Base-by-base conservation (phyloP, 2,888 invertebrate genomes). In the Idaea straminata region DNA sequence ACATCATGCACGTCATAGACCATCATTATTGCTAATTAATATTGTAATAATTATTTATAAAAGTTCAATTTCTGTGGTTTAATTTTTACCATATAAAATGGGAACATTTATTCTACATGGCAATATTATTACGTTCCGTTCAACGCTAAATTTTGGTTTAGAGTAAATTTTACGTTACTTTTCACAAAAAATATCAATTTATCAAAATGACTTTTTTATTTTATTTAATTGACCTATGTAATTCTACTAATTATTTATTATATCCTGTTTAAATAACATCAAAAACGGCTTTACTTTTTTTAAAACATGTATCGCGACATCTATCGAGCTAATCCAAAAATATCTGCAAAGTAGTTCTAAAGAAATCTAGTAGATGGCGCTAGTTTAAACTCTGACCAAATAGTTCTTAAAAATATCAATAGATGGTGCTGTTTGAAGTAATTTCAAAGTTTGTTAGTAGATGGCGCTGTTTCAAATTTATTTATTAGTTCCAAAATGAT, bases 401-500 rank as follows among this genome's bases (percentile, higher is more conserved):
- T 6, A 47, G 10, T 47, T 47, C 47, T 47, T 0, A 4, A 47
- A 10, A 47, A 7, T 47, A 47, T 47, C 34, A 34, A 5, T 59
- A 66, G 68, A 66, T 64, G 66, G 25, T 66, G 36, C 57, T 64
- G 61, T 38, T 67, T 13, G n/a, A 59, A 62, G n/a, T 61, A 57
- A 25, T 10, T 36, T 16, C 15, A 57, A 47, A 6, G 5, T 15
- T 35, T 35, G 10, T 57, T 61, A 59, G 34, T 6, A 68, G 68
- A 64, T 65, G 64, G 61, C 66, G 57, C 62, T 61, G 5, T 35
- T 34, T 4, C 5, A 15, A 34, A 59, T 59, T 47, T 25, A 34
- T 13, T 16, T 15, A 15, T 57, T 57, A 57, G 7, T 57, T 57
- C 15, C 15, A 57, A 57, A 57, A 57, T 57, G 1, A 13, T 2